A percentile compares a stretch with the other conserved stretches of the same genome.
Evolutionary conservation across 2,113 vertebrate genomes (phyloP).

Genomic region (Rallus limicola): DNA sequence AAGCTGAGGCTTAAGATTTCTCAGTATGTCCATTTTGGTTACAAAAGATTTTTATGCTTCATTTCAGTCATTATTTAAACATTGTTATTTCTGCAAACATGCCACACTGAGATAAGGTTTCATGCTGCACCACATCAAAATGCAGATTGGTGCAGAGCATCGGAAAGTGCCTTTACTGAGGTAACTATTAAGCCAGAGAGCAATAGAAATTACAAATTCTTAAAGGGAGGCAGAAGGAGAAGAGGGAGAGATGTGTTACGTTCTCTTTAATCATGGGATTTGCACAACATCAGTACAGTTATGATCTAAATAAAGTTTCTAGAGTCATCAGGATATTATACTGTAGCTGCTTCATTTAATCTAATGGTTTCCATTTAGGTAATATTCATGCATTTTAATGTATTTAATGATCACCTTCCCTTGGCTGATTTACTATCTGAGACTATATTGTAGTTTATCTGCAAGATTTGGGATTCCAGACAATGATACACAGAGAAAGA

Average conservation of each 20-base stretch:
- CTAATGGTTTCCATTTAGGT: constrained; percentile 77
- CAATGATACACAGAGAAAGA: background rate
- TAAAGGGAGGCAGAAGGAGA: background rate
- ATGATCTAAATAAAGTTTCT: constrained; percentile 75
- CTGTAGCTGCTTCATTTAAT: constrained; percentile 77
- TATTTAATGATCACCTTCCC: constrained; percentile 80
- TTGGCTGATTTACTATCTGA: constrained; percentile 68
- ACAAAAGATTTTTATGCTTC: constrained; percentile 75
- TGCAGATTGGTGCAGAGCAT: constrained; percentile 66
- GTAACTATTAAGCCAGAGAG: constrained; percentile 72
- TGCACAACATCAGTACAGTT: constrained; percentile 68
- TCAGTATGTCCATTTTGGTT: constrained; percentile 70
- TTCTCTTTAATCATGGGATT: constrained; percentile 74
- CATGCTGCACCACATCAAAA: constrained; percentile 72
- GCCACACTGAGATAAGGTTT: constrained; percentile 81
- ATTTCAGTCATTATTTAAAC: constrained; percentile 79
- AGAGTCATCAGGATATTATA: constrained; percentile 66
- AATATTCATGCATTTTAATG: constrained; percentile 81
- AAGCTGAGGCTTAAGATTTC: constrained; percentile 67
- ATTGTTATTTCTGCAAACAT: constrained; percentile 82
- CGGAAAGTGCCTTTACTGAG: constrained; percentile 62
- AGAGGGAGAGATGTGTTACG: background rate
- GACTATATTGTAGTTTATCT: constrained; percentile 53
- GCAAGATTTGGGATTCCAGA: constrained; percentile 14
- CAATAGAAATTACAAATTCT: constrained; percentile 69